Percentiles rank a stretch among this genome's conserved stretches.
Conservation (phyloP, 2,888 invertebrate species). For the Polia nebulosa region DNA sequence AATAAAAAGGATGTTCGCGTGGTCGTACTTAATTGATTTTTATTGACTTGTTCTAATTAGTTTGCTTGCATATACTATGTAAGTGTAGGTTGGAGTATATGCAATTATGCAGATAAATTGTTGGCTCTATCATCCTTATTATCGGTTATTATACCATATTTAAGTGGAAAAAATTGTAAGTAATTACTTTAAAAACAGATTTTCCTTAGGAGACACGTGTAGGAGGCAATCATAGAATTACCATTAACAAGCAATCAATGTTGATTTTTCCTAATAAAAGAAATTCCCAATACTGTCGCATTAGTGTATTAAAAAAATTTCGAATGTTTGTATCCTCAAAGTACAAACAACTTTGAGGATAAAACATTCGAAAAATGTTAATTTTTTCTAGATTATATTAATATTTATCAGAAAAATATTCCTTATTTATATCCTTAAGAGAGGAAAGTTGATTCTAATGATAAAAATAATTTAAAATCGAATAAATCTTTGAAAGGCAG, state of each 20-base stretch:
- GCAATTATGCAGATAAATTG: conserved; percentile 18
- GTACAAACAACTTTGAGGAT: background rate
- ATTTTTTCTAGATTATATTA: background rate
- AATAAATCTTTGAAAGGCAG: conserved; percentile 31
- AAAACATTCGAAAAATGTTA: background rate
- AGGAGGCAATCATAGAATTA: conserved; percentile 6
- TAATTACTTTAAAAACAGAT: conserved; percentile 1
- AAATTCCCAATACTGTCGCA: background rate
- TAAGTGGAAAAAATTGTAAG: conserved; percentile 16
- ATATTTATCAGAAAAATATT: background rate
- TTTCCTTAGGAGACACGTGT: conserved; percentile 15
- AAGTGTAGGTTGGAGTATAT: conserved; percentile 9
- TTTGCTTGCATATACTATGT: conserved; percentile 32
- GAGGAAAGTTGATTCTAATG: background rate
- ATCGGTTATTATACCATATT: background rate
- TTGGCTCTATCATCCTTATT: background rate
- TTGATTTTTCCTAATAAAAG: background rate
- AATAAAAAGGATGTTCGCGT: conserved; percentile 25
- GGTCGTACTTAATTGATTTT: conserved; percentile 28
- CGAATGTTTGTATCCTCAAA: too few species aligned
- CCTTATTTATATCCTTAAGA: background rate
- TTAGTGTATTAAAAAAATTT: too few species aligned
- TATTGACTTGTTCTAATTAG: conserved; percentile 31
- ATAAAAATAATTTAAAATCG: background rate
- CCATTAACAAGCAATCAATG: background rate